phyloP scores from a whole-genome alignment of 2,888 invertebrate genomes.

The Drosophila niveifrons region DNA sequence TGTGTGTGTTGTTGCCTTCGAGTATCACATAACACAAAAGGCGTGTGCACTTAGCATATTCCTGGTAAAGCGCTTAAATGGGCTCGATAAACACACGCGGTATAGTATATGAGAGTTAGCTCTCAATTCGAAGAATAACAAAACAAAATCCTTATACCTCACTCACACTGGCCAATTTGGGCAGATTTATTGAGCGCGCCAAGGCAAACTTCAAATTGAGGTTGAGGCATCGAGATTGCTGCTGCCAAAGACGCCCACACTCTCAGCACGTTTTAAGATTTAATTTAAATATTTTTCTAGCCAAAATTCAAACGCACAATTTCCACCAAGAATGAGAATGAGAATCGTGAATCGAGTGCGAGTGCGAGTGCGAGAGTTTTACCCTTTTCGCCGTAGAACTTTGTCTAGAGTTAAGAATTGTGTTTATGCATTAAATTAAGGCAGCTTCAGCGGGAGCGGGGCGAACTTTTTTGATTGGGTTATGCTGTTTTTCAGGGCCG shows the following conservation, averaged over 20 bases:
- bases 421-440: constrained; percentile 79
- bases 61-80: constrained; percentile 10
- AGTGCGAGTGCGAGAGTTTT: constrained; percentile 2
- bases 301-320: constrained; percentile 44
- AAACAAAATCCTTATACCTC: constrained; percentile 4
- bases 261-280: constrained; percentile 64
- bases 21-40: not conserved
- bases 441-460: constrained; percentile 40
- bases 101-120: not conserved
- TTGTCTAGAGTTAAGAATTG: constrained; percentile 59
- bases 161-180: not conserved
- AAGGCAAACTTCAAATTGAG: constrained; percentile 7
- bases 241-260: constrained; percentile 6
- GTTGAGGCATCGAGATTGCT: constrained; percentile 1
- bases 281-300: constrained; percentile 63
- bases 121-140: constrained; percentile 13
- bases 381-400: constrained; percentile 47
- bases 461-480: constrained; percentile 76
- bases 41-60: constrained; percentile 12
- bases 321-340: constrained; percentile 10
- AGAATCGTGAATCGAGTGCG: not conserved
- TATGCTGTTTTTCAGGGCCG: constrained; percentile 55
- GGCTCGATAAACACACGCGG: constrained; percentile 10
- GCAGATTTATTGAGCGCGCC: constrained; percentile 5
- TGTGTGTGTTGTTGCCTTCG: not conserved